Evolutionary conservation across 2,888 invertebrate species (phyloP), one percentile per base, ranked within the genome.

Genomic region (Phyto melanocephala): DNA sequence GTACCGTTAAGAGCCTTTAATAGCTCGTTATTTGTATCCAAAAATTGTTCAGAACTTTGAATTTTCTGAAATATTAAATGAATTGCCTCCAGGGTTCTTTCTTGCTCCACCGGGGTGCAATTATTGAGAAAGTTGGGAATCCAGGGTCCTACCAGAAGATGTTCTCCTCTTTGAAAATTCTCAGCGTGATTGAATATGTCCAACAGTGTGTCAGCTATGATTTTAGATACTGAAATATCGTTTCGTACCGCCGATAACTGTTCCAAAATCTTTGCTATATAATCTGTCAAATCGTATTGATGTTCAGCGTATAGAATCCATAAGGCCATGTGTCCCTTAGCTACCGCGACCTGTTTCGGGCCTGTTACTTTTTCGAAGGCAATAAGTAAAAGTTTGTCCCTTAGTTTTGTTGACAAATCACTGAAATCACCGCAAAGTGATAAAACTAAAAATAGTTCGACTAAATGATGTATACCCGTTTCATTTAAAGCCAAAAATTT

Each of bases 381-480:
- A 40, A 92, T 84, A 22, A 89, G 89, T 1, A 90, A 85, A 11
- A 92, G 81, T 84, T 91, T 89, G 8, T 90, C 90, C 10, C 90
- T 87, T 20, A 92, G 79, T 85, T 91, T 91, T 1, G 86, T 84
- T 5, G 89, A 88, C 85, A 92, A 68, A 37, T 90, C 89, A 1
- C 33, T 71, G 20, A 89, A 86, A 35, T 90, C 89, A 1, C 85
- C 86, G 20, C 88, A 87, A 0, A 91, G 80, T 4, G 89, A 87
- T 63, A 91, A 81, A 8, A 89, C 87, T 0, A 91, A 84, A 76
- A 92, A 90, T 17, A 92, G 85, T 81, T 91, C 91, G 13, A 93
- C 90, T 52, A 93, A 92, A 89, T 94, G 92, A 85, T 93, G 92
- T 37, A 93, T 90, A 1, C 93, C 93, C 28, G 90, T 90, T 85